Evolutionary conservation across 2,113 vertebrate genomes (phyloP).

Genomic region (Centropus unirufus): DNA sequence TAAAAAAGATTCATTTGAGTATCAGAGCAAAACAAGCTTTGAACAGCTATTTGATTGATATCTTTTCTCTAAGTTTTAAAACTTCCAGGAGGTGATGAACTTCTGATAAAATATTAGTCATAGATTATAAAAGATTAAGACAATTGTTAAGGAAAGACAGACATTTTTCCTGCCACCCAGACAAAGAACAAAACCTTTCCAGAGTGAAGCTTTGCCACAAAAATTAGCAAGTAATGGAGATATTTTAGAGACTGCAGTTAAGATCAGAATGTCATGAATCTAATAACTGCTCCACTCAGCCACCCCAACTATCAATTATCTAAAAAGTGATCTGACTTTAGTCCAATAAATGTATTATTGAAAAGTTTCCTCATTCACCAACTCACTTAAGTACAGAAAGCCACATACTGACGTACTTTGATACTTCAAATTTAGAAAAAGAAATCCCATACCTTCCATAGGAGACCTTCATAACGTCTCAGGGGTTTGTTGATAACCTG

Average conservation of each 20-base stretch:
- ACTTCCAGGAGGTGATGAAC: background rate
- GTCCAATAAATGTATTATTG: background rate
- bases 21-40: background rate
- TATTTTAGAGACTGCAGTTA: background rate
- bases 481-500: constrained; percentile 78
- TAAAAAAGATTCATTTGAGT: background rate
- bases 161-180: background rate
- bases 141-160: background rate
- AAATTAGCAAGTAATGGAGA: background rate
- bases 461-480: constrained; percentile 85
- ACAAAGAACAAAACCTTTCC: background rate
- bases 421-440: background rate
- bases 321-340: background rate
- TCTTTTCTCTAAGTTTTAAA: background rate
- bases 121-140: background rate
- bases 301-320: background rate
- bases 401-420: background rate
- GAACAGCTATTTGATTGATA: background rate
- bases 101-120: background rate
- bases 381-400: background rate
- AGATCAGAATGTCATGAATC: background rate
- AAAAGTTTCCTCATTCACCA: background rate
- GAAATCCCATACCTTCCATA: constrained; percentile 86
- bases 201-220: background rate
- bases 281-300: background rate